These are phyloP conservation scores for Willowsia nigromaculata DNA, from an alignment of 2,888 invertebrate genomes.

Conservation along the genomic window DNA sequence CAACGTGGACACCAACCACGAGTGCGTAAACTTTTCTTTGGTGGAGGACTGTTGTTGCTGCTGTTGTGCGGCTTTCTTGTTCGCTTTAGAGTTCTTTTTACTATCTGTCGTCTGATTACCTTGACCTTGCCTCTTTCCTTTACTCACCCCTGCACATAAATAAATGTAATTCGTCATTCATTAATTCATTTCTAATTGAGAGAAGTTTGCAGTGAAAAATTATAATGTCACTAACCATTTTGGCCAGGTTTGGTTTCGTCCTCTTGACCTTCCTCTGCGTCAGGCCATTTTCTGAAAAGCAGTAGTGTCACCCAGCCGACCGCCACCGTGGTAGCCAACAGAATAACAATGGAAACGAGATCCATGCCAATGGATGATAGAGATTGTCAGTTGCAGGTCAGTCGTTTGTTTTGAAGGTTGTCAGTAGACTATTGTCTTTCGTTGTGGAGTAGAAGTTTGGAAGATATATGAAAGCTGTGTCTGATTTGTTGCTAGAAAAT, in stretches of 20 bases:
- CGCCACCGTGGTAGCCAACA: background rate
- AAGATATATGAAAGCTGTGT: too few species aligned
- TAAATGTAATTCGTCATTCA: background rate
- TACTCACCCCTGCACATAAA: slow-evolving; percentile 13
- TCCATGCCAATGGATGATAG: background rate
- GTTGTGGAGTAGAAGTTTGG: too few species aligned
- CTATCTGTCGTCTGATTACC: background rate
- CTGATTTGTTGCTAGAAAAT: too few species aligned
- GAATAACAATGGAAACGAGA: background rate
- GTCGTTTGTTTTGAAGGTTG: too few species aligned
- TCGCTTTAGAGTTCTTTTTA: slow-evolving; percentile 40
- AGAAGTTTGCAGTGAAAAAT: background rate
- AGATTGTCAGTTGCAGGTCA: too few species aligned
- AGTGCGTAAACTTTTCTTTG: slow-evolving; percentile 83
- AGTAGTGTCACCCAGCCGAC: slow-evolving; percentile 30
- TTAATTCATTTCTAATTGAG: background rate
- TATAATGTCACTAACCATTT: slow-evolving; percentile 5
- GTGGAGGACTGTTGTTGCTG: background rate
- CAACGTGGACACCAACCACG: slow-evolving; percentile 89
- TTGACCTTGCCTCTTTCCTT: slow-evolving; percentile 24
- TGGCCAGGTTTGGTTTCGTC: background rate
- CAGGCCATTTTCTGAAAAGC: background rate
- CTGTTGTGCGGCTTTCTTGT: slow-evolving; percentile 9
- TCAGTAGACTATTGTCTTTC: too few species aligned
- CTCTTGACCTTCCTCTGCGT: background rate